Base-by-base conservation (phyloP, 2,113 vertebrate genomes). In the Tachuris rubrigastra region DNA sequence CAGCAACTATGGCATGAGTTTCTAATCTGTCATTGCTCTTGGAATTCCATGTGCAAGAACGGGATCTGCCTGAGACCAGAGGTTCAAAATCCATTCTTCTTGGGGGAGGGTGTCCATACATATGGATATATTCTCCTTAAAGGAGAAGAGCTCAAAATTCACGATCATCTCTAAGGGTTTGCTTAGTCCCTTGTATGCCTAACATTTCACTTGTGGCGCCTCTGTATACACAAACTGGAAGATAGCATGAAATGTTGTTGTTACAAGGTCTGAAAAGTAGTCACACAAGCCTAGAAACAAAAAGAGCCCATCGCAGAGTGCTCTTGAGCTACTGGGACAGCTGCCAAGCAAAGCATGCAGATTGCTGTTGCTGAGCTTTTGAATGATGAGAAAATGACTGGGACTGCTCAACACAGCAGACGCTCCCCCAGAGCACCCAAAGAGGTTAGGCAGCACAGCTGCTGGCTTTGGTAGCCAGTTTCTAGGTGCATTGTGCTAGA, bases 11-110 rank as follows among this genome's bases (percentile, higher is more conserved):
- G 89, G 95, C 89, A 75, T 78, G 89, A 92, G 76, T 79, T 94
- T 95, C 66, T 94, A 85, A 91, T 96, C 90, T 89, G 80, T 87
- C 80, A 49, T 67, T 81, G 73, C 80, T 81, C 46, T 84, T 92
- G 89, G 65, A 94, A 95, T 95, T 92, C 69, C 89, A 90, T 65
- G 47, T 14, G 28, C 0, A 0, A 89, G 87, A 93, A 92, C 0
- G 7, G 49, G 42, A 84, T 87, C 59, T 75, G 24, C 68, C 50
- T 90, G 84, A 87, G 25, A 87, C 33, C 65, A 90, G 73, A 81
- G 86, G 93, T 89, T 89, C 66, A 72, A 84, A 89, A 93, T 90
- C 35, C 73, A 81, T 85, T 72, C 65, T 81, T 85, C 63, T 77
- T 63, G 39, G 10, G 35, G 50, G 47, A 47, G 42, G 20, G 52